Conservation (phyloP, 2,113 vertebrate genomes). For the Columbina picui region DNA sequence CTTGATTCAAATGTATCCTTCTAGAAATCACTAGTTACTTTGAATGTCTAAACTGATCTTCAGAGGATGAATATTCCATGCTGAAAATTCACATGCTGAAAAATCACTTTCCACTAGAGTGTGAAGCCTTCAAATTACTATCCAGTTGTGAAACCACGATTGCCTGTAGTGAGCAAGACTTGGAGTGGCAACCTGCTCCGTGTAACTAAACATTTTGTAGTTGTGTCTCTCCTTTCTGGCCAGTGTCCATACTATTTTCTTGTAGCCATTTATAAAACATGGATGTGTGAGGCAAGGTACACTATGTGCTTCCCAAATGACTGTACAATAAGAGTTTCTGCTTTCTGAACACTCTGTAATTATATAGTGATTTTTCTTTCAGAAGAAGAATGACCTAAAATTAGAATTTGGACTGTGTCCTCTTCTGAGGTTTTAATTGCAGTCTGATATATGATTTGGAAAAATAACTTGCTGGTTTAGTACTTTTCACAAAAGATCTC, state of each 20-base stretch:
- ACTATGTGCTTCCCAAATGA: background rate
- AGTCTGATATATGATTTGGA: background rate
- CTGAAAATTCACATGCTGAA: no score
- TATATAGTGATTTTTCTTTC: background rate
- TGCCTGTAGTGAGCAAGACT: background rate
- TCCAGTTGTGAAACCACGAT: background rate
- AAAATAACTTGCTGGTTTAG: background rate
- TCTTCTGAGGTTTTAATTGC: background rate
- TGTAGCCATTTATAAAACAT: background rate
- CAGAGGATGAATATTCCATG: background rate
- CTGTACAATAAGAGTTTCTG: background rate
- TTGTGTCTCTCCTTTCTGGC: background rate
- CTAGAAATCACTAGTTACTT: background rate
- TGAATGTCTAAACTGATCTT: background rate
- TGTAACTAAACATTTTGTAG: background rate
- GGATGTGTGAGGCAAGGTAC: background rate
- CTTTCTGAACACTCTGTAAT: conserved; percentile 4
- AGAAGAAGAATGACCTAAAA: background rate
- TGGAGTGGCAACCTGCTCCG: background rate
- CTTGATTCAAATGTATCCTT: background rate
- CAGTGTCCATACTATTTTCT: background rate
- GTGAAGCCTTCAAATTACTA: background rate
- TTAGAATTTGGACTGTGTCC: background rate
- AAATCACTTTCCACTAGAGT: background rate
- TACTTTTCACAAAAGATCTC: background rate